Percentiles rank a stretch among this genome's conserved stretches.
Evolutionary conservation across 2,888 invertebrate species (phyloP).

Genomic region (Nebria brevicollis): DNA sequence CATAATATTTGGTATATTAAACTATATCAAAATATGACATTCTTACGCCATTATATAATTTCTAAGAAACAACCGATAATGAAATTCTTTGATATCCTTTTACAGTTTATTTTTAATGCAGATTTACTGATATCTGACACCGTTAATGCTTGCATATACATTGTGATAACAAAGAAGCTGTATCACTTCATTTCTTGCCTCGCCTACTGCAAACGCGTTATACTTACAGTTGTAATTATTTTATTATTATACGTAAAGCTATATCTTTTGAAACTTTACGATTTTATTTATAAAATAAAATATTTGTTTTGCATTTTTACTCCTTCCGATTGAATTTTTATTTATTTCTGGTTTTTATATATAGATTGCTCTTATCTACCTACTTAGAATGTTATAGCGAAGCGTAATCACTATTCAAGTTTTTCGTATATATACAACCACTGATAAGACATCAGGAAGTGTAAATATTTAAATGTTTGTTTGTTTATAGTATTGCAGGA

Average conservation of each 20-base stretch:
- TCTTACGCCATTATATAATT: background rate
- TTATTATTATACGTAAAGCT: too few relatives aligned
- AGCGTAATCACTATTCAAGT: too few relatives aligned
- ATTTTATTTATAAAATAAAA: too few relatives aligned
- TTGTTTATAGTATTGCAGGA: background rate
- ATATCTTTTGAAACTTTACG: too few relatives aligned
- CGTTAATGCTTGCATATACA: background rate
- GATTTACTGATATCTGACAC: background rate
- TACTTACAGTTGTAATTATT: too few relatives aligned
- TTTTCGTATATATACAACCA: background rate
- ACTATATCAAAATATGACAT: background rate
- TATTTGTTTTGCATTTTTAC: too few relatives aligned
- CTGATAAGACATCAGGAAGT: background rate
- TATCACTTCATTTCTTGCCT: too few relatives aligned
- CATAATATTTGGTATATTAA: too few relatives aligned
- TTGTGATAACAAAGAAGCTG: background rate
- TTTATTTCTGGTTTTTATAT: background rate
- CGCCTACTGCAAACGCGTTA: too few relatives aligned
- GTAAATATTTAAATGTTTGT: background rate
- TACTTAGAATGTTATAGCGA: too few relatives aligned
- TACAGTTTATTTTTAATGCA: background rate
- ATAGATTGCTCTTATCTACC: background rate
- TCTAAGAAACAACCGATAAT: background rate
- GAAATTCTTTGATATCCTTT: background rate
- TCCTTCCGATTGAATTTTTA: too few relatives aligned